Evolutionary conservation across 1,140 invertebrate species (phyloP), one percentile per base, ranked within the genome.

Genomic region (Venustaconcha ellipsiformis): DNA sequence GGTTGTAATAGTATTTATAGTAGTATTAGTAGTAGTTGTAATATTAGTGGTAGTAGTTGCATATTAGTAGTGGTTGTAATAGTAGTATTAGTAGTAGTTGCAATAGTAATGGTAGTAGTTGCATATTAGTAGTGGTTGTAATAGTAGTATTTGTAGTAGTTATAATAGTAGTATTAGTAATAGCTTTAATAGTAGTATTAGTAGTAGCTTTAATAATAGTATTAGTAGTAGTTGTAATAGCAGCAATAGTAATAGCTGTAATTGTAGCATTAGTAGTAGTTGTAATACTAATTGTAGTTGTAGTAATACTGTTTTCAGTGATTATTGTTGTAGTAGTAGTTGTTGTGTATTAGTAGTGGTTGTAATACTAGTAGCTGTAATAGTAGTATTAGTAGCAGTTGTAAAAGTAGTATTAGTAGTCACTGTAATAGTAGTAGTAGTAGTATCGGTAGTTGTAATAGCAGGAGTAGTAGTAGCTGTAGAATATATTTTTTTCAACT

Each of bases 401-500:
- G 4, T 8, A 62, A 8, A 12, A n/a, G 13, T 14, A n/a, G 18
- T 62, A 18, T 23, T 62, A n/a, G 23, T 62, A 62, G 14, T n/a
- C 6, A 62, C 23, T 12, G 18, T 8, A 23, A 62, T 12, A n/a
- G 18, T 18, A n/a, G 18, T 62, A n/a, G 18, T 8, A 23, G 13
- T 3, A 60, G 17, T 60, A 23, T 6, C 1, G 6, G 17, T 60
- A n/a, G 59, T 8, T 11, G 59, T 23, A 18, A 8, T 23, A 62
- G 18, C 4, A 23, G 13, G 8, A 23, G 58, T 20, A 64, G 37
- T 14, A 20, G 23, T 64, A 18, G 3, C 26, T 30, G 30, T 64
- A 26, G 63, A 4, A 64, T 14, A 20, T 14, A 26, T 18, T 63
- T 26, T 68, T 57, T 82, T 72, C 18, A 73, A 72, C 57, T 14